phyloP scores from a whole-genome alignment of 2,797 vertebrate species.

The Sebastolobus alascanus region DNA sequence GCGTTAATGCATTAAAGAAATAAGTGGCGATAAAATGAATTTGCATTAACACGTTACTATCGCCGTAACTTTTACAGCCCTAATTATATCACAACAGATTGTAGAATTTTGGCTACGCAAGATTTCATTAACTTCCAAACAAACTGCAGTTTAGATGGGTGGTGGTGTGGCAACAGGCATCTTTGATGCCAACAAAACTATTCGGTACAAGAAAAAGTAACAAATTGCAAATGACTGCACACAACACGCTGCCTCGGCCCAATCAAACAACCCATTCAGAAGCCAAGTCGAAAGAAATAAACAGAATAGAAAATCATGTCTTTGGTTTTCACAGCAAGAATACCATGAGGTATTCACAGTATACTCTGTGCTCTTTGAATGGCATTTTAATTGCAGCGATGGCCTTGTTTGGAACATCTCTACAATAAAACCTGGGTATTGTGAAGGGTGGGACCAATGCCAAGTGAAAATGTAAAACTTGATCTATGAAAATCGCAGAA shows the following conservation, averaged over 20 bases:
- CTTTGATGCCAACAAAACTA: conserved; percentile 4
- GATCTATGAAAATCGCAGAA: conserved; percentile 8
- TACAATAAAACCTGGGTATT: conserved; percentile 7
- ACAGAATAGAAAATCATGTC: background rate
- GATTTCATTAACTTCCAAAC: background rate
- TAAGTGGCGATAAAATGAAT: too few species aligned
- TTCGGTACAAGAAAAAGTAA: background rate
- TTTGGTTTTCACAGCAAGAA: conserved; percentile 7
- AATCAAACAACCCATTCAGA: conserved; percentile 9
- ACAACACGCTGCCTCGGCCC: background rate
- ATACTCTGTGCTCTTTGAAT: conserved; percentile 36
- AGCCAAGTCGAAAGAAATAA: background rate
- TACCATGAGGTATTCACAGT: background rate
- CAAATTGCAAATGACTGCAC: background rate
- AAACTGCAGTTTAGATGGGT: background rate
- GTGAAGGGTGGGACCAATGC: conserved; percentile 20
- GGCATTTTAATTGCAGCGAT: conserved; percentile 46
- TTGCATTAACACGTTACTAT: too few species aligned
- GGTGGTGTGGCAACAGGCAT: background rate
- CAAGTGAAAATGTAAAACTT: conserved; percentile 26
- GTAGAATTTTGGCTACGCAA: background rate
- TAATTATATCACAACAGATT: background rate
- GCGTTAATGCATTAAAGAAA: too few species aligned
- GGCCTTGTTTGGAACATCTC: conserved; percentile 52
- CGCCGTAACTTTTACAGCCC: too few species aligned